A percentile compares a stretch with the other conserved stretches of the same genome.
Conservation (phyloP, 2,888 invertebrate species). For the Mythimna loreyi region DNA sequence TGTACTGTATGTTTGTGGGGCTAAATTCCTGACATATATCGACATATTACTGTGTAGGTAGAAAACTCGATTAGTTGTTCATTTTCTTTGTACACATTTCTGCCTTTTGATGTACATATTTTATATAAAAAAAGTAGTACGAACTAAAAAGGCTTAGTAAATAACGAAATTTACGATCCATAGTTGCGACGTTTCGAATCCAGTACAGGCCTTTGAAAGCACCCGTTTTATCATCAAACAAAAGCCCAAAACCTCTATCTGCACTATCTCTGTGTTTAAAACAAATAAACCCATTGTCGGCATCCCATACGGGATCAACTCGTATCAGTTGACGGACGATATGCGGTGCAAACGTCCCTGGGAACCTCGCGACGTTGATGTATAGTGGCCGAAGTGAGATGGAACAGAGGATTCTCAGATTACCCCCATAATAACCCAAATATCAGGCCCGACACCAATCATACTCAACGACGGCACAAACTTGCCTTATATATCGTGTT, state of each 20-base stretch:
- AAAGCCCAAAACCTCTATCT: not conserved
- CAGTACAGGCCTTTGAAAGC: not conserved
- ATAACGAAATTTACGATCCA: not conserved
- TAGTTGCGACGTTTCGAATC: not conserved
- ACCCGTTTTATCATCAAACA: not conserved
- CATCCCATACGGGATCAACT: constrained; percentile 37
- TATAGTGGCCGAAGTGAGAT: constrained; percentile 40
- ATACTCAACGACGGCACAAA: constrained; percentile 50
- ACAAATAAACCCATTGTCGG: constrained; percentile 26
- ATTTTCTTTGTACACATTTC: constrained; percentile 1
- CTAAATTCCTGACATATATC: constrained; percentile 15
- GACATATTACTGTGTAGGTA: constrained; percentile 13
- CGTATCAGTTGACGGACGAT: constrained; percentile 48
- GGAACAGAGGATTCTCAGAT: constrained; percentile 40
- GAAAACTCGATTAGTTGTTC: not conserved
- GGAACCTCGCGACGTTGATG: constrained; percentile 52
- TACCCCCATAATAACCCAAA: constrained; percentile 54
- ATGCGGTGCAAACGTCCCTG: constrained; percentile 48
- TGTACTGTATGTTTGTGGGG: constrained; percentile 6
- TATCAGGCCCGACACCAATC: constrained; percentile 51
- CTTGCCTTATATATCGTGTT: constrained; percentile 45
- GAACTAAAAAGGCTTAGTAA: not conserved
- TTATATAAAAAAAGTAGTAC: not conserved
- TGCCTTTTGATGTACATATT: not conserved
- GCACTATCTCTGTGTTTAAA: constrained; percentile 15